Percentiles rank a stretch among this genome's conserved stretches.
These are phyloP conservation scores for Puntigrus tetrazona DNA, from an alignment of 2,113 vertebrate genomes.

Conservation along the genomic window DNA sequence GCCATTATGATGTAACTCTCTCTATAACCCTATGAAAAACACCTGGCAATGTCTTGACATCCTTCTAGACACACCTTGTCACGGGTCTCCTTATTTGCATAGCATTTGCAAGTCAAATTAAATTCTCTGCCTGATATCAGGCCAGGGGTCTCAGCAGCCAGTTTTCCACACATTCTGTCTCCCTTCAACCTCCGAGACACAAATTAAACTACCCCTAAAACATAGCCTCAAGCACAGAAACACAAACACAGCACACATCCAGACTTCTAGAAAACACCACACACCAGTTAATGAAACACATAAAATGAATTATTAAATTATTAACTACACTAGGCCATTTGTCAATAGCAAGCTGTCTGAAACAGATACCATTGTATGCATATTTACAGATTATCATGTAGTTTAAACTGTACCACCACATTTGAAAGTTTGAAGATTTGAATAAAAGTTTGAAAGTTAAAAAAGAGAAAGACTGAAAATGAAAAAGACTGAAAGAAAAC, in stretches of 20 bases:
- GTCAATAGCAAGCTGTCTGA: background rate
- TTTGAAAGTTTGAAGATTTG: background rate
- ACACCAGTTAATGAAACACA: background rate
- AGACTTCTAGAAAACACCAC: background rate
- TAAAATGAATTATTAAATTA: background rate
- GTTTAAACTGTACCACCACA: background rate
- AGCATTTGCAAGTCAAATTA: slow-evolving; percentile 48
- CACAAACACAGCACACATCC: background rate
- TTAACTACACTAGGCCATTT: slow-evolving; percentile 12
- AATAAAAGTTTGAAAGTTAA: background rate
- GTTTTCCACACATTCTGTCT: background rate
- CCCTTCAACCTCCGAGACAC: background rate
- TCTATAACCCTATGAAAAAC: background rate
- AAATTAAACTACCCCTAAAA: slow-evolving; percentile 18
- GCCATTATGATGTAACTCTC: slow-evolving; percentile 5
- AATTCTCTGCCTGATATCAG: slow-evolving; percentile 49
- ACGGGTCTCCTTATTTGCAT: slow-evolving; percentile 29
- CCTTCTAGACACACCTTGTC: slow-evolving; percentile 24
- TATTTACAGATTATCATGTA: background rate
- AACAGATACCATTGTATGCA: background rate
- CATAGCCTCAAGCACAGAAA: slow-evolving; percentile 17
- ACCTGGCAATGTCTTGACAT: slow-evolving; percentile 29
- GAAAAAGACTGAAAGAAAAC: background rate
- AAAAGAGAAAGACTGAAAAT: background rate
- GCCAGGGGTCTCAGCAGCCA: slow-evolving; percentile 23